Evolutionary conservation across 2,113 vertebrate genomes (phyloP).

Genomic region (Brachypteracias leptosomus): DNA sequence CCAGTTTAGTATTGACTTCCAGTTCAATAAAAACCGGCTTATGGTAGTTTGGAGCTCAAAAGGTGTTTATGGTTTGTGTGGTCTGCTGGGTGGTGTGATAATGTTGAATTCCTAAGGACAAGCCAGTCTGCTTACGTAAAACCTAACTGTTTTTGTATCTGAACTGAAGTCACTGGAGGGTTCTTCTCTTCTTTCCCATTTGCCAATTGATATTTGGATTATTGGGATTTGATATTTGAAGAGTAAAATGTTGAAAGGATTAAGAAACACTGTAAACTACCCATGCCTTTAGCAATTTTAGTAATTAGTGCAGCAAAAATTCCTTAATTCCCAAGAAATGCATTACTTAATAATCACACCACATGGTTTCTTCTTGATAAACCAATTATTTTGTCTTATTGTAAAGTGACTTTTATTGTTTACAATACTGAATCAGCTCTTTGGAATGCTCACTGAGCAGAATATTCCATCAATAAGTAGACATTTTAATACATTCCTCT

Average conservation of each 20-base stretch:
- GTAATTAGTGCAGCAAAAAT: background rate
- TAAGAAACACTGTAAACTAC: background rate
- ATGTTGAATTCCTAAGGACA: background rate
- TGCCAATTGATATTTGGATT: background rate
- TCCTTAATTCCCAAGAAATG: background rate
- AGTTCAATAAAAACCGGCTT: constrained; percentile 25
- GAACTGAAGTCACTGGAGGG: background rate
- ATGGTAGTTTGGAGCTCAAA: background rate
- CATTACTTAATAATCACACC: background rate
- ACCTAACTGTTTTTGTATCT: background rate
- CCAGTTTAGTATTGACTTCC: constrained; percentile 45
- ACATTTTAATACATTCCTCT: background rate
- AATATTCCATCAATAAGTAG: background rate
- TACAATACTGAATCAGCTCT: background rate
- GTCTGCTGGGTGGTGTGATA: background rate
- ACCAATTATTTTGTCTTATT: background rate
- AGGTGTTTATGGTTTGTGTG: background rate
- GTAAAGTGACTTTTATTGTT: background rate
- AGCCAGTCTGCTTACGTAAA: background rate
- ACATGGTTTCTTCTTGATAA: background rate
- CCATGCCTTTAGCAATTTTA: background rate
- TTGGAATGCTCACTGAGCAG: background rate
- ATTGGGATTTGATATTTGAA: background rate
- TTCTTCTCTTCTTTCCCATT: background rate
- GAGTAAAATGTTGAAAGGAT: background rate